A percentile compares a stretch with the other conserved stretches of the same genome.
Evolutionary conservation across 2,113 vertebrate species (phyloP).

Genomic region (Anas platyrhynchos): DNA sequence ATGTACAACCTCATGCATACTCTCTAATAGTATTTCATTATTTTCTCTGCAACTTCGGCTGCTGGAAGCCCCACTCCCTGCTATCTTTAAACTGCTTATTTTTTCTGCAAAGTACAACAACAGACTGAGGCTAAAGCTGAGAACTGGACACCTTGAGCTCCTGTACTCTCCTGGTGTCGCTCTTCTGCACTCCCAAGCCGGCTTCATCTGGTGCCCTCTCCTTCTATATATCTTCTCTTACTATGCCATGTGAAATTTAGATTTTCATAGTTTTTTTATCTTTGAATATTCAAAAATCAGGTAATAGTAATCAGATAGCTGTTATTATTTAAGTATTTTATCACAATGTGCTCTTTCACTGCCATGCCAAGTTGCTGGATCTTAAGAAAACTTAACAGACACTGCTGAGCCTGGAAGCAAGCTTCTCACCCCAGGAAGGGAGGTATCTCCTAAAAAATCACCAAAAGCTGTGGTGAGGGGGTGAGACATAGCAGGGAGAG

Average conservation of each 20-base stretch:
- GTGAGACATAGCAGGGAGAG: background rate
- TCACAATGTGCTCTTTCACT: background rate
- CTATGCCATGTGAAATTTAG: background rate
- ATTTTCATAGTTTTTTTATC: background rate
- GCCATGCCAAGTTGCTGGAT: background rate
- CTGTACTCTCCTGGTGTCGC: background rate
- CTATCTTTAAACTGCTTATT: background rate
- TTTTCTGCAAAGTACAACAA: background rate
- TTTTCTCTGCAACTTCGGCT: background rate
- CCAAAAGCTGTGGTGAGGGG: fast-evolving
- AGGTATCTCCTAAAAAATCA: background rate
- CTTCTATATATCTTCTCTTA: background rate
- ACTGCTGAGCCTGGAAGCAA: background rate
- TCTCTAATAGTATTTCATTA: background rate
- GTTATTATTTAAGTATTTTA: background rate
- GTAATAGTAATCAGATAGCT: background rate
- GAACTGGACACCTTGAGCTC: background rate
- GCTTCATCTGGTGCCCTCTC: background rate
- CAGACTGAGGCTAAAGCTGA: background rate
- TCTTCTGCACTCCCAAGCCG: background rate
- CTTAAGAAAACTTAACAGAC: background rate
- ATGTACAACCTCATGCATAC: background rate
- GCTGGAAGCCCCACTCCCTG: background rate
- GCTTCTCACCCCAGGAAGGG: background rate
- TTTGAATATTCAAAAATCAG: background rate